Evolutionary conservation across 2,888 invertebrate species (phyloP), one percentile per base, ranked within the genome.

Genomic region (Diplazon laetatorius): DNA sequence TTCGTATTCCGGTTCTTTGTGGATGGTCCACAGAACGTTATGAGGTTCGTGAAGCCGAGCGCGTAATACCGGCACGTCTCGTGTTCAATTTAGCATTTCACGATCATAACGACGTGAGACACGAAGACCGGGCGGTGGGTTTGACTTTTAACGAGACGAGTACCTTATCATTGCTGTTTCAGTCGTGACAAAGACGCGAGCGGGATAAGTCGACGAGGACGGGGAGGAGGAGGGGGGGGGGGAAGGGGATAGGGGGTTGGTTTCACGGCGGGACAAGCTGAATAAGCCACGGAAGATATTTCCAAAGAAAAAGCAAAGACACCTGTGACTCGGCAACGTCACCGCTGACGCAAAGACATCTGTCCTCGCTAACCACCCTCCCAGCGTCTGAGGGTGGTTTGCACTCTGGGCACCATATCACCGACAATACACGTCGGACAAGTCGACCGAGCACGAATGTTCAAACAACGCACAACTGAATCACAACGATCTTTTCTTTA

Each of bases 41-140:
- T 55, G 9, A 25, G 20, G 9, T 30, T 35, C 30, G 30, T 55
- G 9, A 16, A 55, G 10, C 30, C 30, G 1, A 55, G 4, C 30
- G 30, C 9, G 35, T 35, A n/a, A n/a, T 6, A 16, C 55, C 30
- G 20, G 30, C 10, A 9, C 35, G 55, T 30, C 55, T 30, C 35
- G 55, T 30, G 30, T 55, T 55, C 30, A 55, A 55, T 55, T 30
- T 30, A 30, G 55, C 16, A 55, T 55, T 16, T 16, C 16, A 14
- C 35, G 12, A 16, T 30, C 22, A 22, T 50, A 30, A 52, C 30
- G 25, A 30, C 30, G 55, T 16, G 30, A 16, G 14, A 5, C 5
- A 2, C 2, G 55, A 8, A 0, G 5, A 16, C 9, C 2, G 16
- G 30, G 14, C 5, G 22, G 4, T 1, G 14, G 6, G 6, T 14